Percentiles rank a stretch among this genome's conserved stretches.
phyloP scores from a whole-genome alignment of 2,797 vertebrate genomes.

The Acestrorhynchus altus region DNA sequence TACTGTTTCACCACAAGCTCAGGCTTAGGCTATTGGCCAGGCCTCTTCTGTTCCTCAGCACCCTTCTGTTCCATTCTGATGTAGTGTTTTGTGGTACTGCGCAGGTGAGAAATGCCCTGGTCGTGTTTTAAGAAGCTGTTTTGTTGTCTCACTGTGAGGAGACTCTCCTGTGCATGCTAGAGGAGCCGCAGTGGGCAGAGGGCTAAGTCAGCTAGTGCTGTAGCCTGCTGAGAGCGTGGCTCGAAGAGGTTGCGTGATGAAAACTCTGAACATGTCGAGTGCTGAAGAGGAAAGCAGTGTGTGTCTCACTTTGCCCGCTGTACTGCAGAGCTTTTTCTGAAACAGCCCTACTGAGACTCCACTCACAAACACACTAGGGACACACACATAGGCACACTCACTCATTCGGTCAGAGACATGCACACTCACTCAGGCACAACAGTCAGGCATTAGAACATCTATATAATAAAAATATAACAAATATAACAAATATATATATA shows the following conservation, averaged over 20 bases:
- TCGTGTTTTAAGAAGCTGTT: slow-evolving; percentile 6
- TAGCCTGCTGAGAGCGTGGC: neutral
- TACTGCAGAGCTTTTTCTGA: slow-evolving; percentile 1
- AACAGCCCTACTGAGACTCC: slow-evolving; percentile 7
- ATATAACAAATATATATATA: neutral
- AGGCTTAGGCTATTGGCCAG: neutral
- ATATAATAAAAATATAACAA: neutral
- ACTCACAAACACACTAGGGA: neutral
- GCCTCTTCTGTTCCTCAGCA: neutral
- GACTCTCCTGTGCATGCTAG: neutral
- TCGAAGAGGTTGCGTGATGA: slow-evolving; percentile 14
- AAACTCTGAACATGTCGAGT: slow-evolving; percentile 12
- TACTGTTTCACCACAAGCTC: neutral
- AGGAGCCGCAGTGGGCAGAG: neutral
- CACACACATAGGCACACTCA: neutral
- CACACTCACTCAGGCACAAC: neutral
- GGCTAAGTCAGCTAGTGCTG: neutral
- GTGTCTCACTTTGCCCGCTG: neutral
- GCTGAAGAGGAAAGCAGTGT: slow-evolving; percentile 10
- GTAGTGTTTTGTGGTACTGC: neutral
- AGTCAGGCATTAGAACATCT: neutral
- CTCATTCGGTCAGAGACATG: neutral
- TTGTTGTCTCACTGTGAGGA: neutral
- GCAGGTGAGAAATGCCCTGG: slow-evolving; percentile 8
- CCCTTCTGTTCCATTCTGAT: neutral